These are phyloP conservation scores for Polydesmus complanatus DNA, from an alignment of 2,888 invertebrate species.

Conservation along the genomic window DNA sequence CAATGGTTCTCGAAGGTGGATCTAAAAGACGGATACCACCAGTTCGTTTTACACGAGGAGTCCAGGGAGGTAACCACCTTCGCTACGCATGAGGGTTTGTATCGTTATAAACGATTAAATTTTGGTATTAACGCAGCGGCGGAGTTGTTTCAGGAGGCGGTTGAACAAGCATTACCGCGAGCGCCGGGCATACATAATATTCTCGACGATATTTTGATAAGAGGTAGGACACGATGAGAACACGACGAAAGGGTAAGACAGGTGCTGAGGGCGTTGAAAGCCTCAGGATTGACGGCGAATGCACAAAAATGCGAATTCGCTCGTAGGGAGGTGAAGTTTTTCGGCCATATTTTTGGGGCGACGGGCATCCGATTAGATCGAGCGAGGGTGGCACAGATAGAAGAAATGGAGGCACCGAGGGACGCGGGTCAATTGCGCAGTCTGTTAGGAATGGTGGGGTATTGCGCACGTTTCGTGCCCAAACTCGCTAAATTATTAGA, in stretches of 20 bases:
- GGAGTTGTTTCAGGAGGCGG: too few species aligned
- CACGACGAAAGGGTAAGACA: not conserved
- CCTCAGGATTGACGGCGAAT: not conserved
- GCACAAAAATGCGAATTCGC: not conserved
- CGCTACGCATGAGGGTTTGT: too few species aligned
- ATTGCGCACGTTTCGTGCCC: not conserved
- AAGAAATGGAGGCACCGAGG: not conserved
- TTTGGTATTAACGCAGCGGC: too few species aligned
- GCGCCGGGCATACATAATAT: too few species aligned
- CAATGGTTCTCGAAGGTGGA: too few species aligned
- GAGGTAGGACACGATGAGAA: not conserved
- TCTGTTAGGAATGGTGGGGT: conserved; percentile 6
- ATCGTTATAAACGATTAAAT: too few species aligned
- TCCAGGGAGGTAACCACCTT: too few species aligned
- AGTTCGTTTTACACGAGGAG: too few species aligned
- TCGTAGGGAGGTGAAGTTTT: conserved; percentile 7
- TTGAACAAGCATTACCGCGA: too few species aligned
- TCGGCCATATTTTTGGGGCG: not conserved
- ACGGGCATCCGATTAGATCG: not conserved
- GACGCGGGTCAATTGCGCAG: not conserved
- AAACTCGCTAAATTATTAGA: not conserved
- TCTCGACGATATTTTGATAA: conserved; percentile 5
- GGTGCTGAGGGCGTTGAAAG: not conserved
- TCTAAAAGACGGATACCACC: too few species aligned
- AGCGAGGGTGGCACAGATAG: not conserved